These are phyloP conservation scores for Apamea sordens DNA, from an alignment of 2,888 invertebrate species.

Conservation along the genomic window DNA sequence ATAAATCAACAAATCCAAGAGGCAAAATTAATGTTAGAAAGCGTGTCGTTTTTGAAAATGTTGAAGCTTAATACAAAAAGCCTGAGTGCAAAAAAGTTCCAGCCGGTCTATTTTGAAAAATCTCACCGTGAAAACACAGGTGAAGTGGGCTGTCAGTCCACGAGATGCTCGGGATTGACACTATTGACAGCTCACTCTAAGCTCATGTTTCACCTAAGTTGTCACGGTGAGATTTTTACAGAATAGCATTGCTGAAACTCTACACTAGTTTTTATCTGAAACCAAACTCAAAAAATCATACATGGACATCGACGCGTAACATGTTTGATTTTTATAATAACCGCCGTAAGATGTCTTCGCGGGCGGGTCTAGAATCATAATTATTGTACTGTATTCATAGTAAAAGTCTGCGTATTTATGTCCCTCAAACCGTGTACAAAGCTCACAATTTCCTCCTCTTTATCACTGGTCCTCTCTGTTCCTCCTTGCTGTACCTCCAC, in stretches of 20 bases:
- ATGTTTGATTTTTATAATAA: not conserved
- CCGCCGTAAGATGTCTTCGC: not conserved
- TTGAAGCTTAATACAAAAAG: not conserved
- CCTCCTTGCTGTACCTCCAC: conserved; percentile 81
- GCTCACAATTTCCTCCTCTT: conserved; percentile 74
- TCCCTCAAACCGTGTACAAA: not conserved
- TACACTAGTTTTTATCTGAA: not conserved
- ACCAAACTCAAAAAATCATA: not conserved
- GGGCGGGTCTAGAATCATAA: not conserved
- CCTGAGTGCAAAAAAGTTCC: not conserved
- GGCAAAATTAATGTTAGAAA: not conserved
- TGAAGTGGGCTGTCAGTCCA: no score
- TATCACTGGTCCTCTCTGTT: conserved; percentile 76
- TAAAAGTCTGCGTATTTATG: not conserved
- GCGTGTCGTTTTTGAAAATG: not conserved
- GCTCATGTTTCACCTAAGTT: no score
- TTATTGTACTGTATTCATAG: not conserved
- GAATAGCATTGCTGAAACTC: no score
- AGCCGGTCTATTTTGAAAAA: no score
- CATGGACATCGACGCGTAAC: not conserved
- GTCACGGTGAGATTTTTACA: no score
- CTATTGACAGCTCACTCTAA: no score
- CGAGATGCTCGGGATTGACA: no score
- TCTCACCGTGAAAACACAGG: no score
- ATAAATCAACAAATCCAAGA: not conserved